phyloP scores from a whole-genome alignment of 2,797 vertebrate genomes.

The Platyrinchus mystaceus region DNA sequence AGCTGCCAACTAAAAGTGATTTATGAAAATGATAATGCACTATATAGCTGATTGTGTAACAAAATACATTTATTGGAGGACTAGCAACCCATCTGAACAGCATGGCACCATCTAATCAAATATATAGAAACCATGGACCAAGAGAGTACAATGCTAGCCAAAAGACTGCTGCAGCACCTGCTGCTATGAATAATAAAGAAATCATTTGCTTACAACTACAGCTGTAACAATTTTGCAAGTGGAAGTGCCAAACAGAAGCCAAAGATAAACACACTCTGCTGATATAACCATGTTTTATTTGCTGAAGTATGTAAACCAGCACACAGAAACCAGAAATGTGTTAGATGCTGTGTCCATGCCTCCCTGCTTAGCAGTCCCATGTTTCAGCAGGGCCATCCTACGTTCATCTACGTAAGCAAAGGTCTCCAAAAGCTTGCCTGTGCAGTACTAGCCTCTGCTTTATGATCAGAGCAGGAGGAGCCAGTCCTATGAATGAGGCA shows the following conservation, averaged over 20 bases:
- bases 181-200: conserved; percentile 66
- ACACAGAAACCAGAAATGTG: neutral
- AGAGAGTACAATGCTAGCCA: conserved; percentile 20
- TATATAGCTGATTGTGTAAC: conserved; percentile 29
- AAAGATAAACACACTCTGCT: conserved; percentile 45
- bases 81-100: neutral
- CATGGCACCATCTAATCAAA: conserved; percentile 37
- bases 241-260: conserved; percentile 52
- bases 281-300: conserved; percentile 1
- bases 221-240: conserved; percentile 57
- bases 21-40: conserved; percentile 34
- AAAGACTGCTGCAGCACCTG: conserved; percentile 64
- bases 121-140: conserved; percentile 42
- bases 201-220: conserved; percentile 36
- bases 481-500: neutral
- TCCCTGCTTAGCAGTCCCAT: neutral
- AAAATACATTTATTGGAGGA: conserved; percentile 37
- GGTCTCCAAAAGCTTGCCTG: neutral
- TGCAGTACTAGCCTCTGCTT: neutral
- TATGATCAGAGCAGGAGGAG: neutral
- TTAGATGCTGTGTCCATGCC: neutral
- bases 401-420: fast-evolving
- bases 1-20: conserved; percentile 43
- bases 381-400: neutral
- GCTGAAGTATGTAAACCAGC: neutral